Evolutionary conservation across 53 echinoderm and acorn worm genomes (phyloP), one percentile per base, ranked within the genome.

Genomic region (Holothuria leucospilota): DNA sequence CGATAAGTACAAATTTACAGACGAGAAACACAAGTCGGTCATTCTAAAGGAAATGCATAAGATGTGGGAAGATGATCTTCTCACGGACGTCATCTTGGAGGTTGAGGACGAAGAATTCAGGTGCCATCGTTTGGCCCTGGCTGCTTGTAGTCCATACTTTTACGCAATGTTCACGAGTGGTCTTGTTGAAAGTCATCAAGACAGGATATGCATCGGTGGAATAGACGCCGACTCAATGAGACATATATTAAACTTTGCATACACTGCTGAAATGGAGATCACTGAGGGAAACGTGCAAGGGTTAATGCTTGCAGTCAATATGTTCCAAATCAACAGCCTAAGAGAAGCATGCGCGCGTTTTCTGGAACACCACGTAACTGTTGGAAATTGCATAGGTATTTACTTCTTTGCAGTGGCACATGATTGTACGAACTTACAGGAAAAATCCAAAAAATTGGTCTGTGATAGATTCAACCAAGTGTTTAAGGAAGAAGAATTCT

Each of bases 281-380:
- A 98, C 87, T 52, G 99, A 93, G 73, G 93, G 89, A 15, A 98
- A 95, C 80, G 95, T 99, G 14, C 99, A 99, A 51, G 93, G 95
- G 24, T 91, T 99, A 14, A 92, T 99, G 85, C 86, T 99, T 25
- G 99, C 99, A 4, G 95, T 95, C 25, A 99, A 95, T 63, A 99
- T 95, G 99, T 95, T 99, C 74, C 99, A 99, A 74, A 95, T 99
- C 90, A 81, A 93, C 69, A 90, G 69, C 68, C 74, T 98, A 15
- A 91, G 98, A 21, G 98, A 98, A 63, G 98, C 98, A 29, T 98
- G 98, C 85, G 98, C 98, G 30, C 70, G 91, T 39, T 95, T 95
- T 83, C 61, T 99, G 79, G 95, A 99, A 59, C 90, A 88, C 24
- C 99, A 95, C 73, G 95, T 95, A 11, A 94, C 94, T 7, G 62